Conservation (phyloP, 2,797 vertebrate species). For the Propithecus deckenii region DNA sequence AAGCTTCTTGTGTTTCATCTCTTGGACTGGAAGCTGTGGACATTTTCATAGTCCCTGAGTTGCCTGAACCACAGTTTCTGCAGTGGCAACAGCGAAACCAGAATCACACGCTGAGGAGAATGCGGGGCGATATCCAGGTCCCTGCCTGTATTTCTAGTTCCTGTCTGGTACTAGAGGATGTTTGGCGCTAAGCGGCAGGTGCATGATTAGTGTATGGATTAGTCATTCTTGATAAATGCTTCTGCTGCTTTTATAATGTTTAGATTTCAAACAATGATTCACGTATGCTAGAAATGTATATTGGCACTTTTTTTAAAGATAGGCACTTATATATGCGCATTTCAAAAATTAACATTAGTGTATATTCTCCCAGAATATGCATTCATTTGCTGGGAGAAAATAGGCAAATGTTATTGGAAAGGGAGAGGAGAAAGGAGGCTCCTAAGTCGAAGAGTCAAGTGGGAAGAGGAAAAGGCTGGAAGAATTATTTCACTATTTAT, state of each 20-base stretch:
- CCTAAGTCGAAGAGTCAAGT: neutral
- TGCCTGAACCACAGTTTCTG: neutral
- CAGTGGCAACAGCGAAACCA: too few species aligned
- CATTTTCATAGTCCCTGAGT: neutral
- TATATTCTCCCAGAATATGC: too few species aligned
- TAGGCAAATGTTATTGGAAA: neutral
- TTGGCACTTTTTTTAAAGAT: neutral
- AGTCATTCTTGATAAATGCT: neutral
- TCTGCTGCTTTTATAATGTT: neutral
- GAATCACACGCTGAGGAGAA: neutral
- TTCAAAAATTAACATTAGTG: neutral
- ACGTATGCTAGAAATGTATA: neutral
- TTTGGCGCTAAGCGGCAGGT: neutral
- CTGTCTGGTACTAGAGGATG: neutral
- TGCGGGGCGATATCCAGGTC: accelerated
- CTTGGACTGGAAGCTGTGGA: neutral
- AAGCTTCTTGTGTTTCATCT: neutral
- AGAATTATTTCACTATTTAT: neutral
- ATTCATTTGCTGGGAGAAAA: neutral
- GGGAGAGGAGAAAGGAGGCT: neutral
- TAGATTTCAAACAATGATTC: too few species aligned
- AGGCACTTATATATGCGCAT: neutral
- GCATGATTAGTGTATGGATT: accelerated
- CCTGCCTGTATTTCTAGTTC: accelerated
- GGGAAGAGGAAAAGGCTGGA: neutral